Evolutionary conservation across 2,888 invertebrate genomes (phyloP).

Genomic region (Lycocerus yunnanus): DNA sequence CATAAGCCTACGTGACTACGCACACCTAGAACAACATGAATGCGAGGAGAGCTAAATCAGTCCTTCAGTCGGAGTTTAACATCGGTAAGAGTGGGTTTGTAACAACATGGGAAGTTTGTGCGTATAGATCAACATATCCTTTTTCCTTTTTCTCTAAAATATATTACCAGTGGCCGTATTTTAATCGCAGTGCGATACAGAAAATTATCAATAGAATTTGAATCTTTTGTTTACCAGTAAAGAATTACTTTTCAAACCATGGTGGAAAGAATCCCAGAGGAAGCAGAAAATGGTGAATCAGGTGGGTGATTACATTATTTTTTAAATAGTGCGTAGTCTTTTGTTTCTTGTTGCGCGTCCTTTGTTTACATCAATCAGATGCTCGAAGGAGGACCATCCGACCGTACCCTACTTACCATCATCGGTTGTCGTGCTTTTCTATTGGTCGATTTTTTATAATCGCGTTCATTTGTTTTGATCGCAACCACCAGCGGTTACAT

Average conservation of each 20-base stretch:
- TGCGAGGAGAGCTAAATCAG: constrained; percentile 30
- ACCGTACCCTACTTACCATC: not conserved
- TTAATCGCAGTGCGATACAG: not conserved
- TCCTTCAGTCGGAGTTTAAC: constrained; percentile 54
- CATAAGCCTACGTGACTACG: constrained; percentile 38
- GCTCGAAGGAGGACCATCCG: not conserved
- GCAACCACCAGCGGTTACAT: not conserved
- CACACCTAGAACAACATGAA: constrained; percentile 6
- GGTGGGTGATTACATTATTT: constrained; percentile 44
- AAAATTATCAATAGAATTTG: not conserved
- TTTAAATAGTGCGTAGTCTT: not conserved
- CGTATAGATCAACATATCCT: constrained; percentile 10
- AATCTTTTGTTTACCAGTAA: not conserved
- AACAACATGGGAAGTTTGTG: constrained; percentile 52
- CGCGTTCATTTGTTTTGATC: not conserved
- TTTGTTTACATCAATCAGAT: not conserved
- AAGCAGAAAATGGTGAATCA: constrained; percentile 61
- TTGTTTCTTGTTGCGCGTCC: not conserved
- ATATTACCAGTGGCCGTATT: constrained; percentile 10
- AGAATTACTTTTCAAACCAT: constrained; percentile 50
- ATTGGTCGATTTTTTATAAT: not conserved
- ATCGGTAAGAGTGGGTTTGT: constrained; percentile 48
- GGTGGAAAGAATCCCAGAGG: constrained; percentile 71
- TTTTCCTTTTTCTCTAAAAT: constrained; percentile 19
- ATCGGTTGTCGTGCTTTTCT: not conserved